Conservation (phyloP, 2,113 vertebrate genomes). For the Actinemys pallida region DNA sequence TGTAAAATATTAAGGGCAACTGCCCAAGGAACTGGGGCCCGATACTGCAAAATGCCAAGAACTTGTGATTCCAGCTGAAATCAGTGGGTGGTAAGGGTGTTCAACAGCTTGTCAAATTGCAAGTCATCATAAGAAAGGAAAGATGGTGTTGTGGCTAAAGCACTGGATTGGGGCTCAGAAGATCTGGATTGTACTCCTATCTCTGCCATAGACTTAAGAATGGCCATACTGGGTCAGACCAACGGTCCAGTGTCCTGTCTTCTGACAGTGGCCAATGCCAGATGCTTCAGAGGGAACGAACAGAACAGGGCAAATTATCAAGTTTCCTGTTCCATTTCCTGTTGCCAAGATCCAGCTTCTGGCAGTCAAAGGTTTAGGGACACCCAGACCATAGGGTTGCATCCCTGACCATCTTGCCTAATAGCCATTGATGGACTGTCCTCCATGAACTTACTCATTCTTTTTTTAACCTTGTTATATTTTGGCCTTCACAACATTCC, state of each 20-base stretch:
- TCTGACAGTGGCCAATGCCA: background rate
- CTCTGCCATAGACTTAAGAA: background rate
- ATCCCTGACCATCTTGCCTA: background rate
- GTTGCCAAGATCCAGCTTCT: background rate
- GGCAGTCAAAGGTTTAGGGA: background rate
- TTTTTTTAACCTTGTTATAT: background rate
- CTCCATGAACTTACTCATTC: background rate
- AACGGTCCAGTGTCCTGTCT: background rate
- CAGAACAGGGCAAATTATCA: background rate
- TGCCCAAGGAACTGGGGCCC: constrained; percentile 11
- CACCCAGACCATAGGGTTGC: background rate
- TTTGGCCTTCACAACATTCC: too few relatives aligned
- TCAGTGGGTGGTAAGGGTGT: background rate
- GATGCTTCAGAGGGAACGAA: background rate
- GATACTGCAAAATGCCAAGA: constrained; percentile 37
- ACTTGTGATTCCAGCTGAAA: background rate
- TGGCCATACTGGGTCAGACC: background rate
- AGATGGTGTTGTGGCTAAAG: background rate
- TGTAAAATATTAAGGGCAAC: constrained; percentile 50
- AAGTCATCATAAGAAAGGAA: background rate
- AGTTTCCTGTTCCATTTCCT: background rate
- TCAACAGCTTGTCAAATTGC: background rate
- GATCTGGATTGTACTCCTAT: background rate
- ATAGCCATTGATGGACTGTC: background rate
- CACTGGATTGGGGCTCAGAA: background rate